Conservation (phyloP, 2,113 vertebrate species). For the Craseonycteris thonglongyai region DNA sequence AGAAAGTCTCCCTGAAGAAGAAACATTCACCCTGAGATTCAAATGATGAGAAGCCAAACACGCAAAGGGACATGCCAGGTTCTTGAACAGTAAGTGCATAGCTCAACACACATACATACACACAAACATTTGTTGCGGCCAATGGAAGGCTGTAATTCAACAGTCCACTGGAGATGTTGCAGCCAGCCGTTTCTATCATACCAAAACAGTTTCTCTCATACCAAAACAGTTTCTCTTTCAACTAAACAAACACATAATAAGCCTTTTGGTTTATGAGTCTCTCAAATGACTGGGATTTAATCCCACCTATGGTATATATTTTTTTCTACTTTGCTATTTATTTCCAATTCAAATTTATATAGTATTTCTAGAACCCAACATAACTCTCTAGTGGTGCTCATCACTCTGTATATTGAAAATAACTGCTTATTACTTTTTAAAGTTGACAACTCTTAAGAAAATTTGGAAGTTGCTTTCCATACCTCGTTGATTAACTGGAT, state of each 20-base stretch:
- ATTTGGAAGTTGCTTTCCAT: conserved; percentile 61
- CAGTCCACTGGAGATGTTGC: background rate
- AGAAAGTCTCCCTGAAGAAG: background rate
- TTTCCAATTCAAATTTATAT: background rate
- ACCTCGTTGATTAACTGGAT: conserved; percentile 92
- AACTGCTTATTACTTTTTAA: conserved; percentile 34
- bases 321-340: conserved; percentile 1
- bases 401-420: background rate
- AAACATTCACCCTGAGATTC: background rate
- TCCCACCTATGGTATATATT: background rate
- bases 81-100: background rate
- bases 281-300: conserved; percentile 13
- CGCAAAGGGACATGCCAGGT: background rate
- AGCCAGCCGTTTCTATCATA: background rate
- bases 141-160: background rate
- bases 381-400: background rate
- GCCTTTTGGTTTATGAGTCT: background rate
- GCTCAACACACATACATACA: background rate
- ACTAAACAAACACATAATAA: background rate
- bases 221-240: background rate
- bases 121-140: background rate
- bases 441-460: conserved; percentile 13
- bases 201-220: background rate
- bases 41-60: background rate
- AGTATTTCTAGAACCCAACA: conserved; percentile 13